Evolutionary conservation across 2,888 invertebrate genomes (phyloP).

Genomic region (Drosophila mettleri): DNA sequence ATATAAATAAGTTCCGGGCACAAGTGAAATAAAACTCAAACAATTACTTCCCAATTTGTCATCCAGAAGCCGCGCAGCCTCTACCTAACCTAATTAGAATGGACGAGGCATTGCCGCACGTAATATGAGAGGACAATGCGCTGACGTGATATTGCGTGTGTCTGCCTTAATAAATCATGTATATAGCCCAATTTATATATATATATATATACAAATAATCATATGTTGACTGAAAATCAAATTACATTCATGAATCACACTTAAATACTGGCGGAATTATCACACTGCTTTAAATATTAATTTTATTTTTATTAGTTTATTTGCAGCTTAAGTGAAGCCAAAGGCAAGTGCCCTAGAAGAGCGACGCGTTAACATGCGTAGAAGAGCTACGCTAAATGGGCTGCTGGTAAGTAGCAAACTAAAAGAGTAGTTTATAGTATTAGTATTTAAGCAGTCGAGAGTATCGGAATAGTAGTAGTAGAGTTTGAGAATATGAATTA

Average conservation of each 20-base stretch:
- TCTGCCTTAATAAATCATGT: conserved; percentile 52
- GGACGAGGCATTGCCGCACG: conserved; percentile 38
- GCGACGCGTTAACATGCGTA: conserved; percentile 48
- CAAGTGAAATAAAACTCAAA: conserved; percentile 25
- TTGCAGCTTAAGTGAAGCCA: conserved; percentile 5
- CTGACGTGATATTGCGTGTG: conserved; percentile 41
- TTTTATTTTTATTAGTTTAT: neutral
- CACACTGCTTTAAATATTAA: neutral
- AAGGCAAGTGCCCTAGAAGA: neutral
- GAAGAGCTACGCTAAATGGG: conserved; percentile 44
- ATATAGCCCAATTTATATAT: conserved; percentile 5
- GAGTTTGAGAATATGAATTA: too few relatives aligned
- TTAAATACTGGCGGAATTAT: neutral
- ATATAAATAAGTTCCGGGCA: conserved; percentile 61
- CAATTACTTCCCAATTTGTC: conserved; percentile 73
- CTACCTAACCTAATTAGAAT: conserved; percentile 48
- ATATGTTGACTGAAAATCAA: conserved; percentile 1
- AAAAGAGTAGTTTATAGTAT: neutral
- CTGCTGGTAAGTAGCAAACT: conserved; percentile 51
- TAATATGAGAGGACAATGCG: conserved; percentile 53
- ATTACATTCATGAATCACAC: neutral
- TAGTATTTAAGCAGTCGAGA: neutral
- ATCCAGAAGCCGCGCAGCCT: conserved; percentile 36
- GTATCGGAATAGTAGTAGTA: neutral
- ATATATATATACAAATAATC: neutral